A percentile compares a stretch with the other conserved stretches of the same genome.
Evolutionary conservation across 2,888 invertebrate genomes (phyloP).

Genomic region (Linnaemya vulpina): DNA sequence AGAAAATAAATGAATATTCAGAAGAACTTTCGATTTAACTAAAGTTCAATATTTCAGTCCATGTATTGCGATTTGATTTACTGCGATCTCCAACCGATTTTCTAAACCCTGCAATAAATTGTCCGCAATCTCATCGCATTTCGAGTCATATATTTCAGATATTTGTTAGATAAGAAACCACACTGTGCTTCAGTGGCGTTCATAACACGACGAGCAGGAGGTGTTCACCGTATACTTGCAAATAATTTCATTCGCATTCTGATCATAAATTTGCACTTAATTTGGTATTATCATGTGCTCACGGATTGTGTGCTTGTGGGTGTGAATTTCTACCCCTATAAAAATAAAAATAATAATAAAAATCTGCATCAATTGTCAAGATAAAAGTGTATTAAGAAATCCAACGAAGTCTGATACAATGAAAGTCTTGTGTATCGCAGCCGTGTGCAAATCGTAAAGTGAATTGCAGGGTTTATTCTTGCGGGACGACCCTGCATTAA

Average conservation of each 20-base stretch:
- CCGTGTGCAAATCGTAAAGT: too few relatives aligned
- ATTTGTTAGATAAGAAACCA: constrained; percentile 14
- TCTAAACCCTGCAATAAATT: constrained; percentile 38
- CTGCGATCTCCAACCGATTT: background rate
- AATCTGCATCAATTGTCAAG: too few relatives aligned
- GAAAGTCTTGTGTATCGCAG: background rate
- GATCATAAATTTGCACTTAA: too few relatives aligned
- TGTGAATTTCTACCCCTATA: too few relatives aligned
- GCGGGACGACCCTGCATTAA: background rate
- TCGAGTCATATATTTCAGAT: constrained; percentile 7
- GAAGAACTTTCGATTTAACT: background rate
- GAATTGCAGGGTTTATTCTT: background rate
- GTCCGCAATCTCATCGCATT: constrained; percentile 18
- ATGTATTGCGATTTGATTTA: constrained; percentile 17
- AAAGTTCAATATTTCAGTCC: background rate
- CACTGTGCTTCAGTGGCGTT: background rate
- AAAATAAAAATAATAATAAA: too few relatives aligned
- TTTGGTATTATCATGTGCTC: too few relatives aligned
- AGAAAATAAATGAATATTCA: background rate
- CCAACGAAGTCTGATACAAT: background rate
- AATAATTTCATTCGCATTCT: background rate
- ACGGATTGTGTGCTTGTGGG: too few relatives aligned
- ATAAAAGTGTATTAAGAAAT: background rate
- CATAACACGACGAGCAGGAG: background rate
- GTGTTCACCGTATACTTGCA: background rate